Evolutionary conservation across 1,140 invertebrate genomes (phyloP), one percentile per base, ranked within the genome.

Genomic region (Drosophila rufa): DNA sequence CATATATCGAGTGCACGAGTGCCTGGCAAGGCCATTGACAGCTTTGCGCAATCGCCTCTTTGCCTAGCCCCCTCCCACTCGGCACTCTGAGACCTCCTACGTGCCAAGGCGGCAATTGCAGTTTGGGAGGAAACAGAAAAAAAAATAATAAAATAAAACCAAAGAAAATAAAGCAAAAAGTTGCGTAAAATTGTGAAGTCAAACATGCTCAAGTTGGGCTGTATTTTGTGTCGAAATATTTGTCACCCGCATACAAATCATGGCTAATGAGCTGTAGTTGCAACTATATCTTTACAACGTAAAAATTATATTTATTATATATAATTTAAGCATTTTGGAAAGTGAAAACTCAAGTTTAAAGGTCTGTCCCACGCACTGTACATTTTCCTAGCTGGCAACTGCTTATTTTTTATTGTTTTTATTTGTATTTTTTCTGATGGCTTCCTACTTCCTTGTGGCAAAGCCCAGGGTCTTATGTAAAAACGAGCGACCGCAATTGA

Each of bases 51-150:
- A 65, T 69, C 27, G n/a, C 40, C 64, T 57, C 58, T 45, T 30
- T 50, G 48, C 57, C 58, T 8, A 22, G 19, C 14, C 42, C 15
- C 42, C 8, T 17, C 42, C 14, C 14, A 38, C 36, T 38, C 15
- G 19, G 19, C 25, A 45, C 36, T 25, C 19, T 48, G 27, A 65
- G 33, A 9, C 56, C 69, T 61, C 78, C 77, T 83, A 83, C 81
- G 81, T 83, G 80, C 81, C 80, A 83, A 78, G 80, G 73, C 53
- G 65, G 42, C 61, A 71, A 81, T 81, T 81, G 79, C 79, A 80
- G 71, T 60, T 78, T 27, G n/a, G 38, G 36, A 25, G 25, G 17
- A 76, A 68, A 40, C 12, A 27, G 9, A 62, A 33, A 36, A 22
- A 38, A 64, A 5, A 0, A 19, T 68, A 61, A 33, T 17, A 25